Evolutionary conservation across 2,888 invertebrate genomes (phyloP).

Genomic region (Acanthosepion pharaonis): DNA sequence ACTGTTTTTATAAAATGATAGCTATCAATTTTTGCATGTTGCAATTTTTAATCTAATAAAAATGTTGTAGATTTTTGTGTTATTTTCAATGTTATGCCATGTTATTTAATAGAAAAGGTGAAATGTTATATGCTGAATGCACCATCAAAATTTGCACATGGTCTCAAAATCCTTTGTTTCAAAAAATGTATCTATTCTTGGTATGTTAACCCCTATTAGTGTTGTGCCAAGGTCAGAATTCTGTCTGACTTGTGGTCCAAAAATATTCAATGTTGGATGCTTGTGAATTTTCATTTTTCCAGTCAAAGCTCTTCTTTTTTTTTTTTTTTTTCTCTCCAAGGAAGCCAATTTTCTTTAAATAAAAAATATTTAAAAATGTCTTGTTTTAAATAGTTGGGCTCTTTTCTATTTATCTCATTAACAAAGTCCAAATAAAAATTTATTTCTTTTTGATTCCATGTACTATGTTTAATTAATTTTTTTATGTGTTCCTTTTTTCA

Average conservation of each 20-base stretch:
- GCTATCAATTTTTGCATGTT: neutral
- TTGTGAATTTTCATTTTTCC: neutral
- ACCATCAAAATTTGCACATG: neutral
- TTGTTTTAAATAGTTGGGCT: neutral
- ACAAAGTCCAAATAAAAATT: too few species aligned
- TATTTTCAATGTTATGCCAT: neutral
- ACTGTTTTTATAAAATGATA: neutral
- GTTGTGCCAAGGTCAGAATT: neutral
- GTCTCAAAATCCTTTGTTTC: neutral
- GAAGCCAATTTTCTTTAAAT: neutral
- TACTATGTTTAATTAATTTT: too few species aligned
- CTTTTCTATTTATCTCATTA: too few species aligned
- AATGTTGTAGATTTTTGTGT: neutral
- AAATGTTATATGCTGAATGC: neutral
- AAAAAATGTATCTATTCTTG: neutral
- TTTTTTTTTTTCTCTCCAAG: neutral
- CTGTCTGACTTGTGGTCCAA: neutral
- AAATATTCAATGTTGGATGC: too few species aligned
- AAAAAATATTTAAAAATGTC: neutral
- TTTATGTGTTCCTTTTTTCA: too few species aligned
- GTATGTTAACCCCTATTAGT: neutral
- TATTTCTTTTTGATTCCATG: too few species aligned
- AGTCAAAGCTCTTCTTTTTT: neutral
- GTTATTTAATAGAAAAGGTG: neutral
- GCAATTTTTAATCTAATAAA: neutral